Evolutionary conservation across 2,113 vertebrate species (phyloP), one percentile per base, ranked within the genome.

Genomic region (Cathartes aura): DNA sequence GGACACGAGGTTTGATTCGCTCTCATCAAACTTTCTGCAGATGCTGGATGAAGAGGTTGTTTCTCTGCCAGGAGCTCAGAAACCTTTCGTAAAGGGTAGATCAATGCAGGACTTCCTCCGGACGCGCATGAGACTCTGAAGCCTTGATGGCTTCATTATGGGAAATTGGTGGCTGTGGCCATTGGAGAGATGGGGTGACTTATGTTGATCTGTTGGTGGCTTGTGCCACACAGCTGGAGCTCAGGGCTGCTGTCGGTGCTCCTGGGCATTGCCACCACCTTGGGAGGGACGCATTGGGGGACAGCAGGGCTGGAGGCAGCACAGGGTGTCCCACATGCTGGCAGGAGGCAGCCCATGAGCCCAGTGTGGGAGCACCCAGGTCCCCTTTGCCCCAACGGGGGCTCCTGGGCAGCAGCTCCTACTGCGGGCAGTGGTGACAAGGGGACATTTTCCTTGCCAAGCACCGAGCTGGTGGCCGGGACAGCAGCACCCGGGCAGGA

Each of bases 351-450:
- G 40, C 13, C 19, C 10, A 2, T 12, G 23, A 22, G 52, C 48
- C 63, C 34, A 45, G 2, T 0, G 1, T 23, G n/a, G 42, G 48
- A 47, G 38, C 79, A 74, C 2, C 11, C 17, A 19, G 29, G 11
- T 63, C 7, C 22, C 9, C 22, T 64, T 18, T 48, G 36, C 27
- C 36, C 42, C 1, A 0, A 3, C 1, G 1, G n/a, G 29, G 13
- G 6, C 30, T 60, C 14, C 29, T 30, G 52, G 59, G n/a, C 53
- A 24, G 52, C 1, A 1, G 66, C 20, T 62, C 11, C 59, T 40
- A 16, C 55, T 50, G 22, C 3, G 5, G 40, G 18, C 36, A 59
- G 43, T 20, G 56, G 32, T 59, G 59, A 60, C 22, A 38, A 58
- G 38, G n/a, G 43, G 29, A 53, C 30, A 2, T 10, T 11, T 22